Conservation (phyloP, 2,888 invertebrate species). For the Pristionchus entomophagus region DNA sequence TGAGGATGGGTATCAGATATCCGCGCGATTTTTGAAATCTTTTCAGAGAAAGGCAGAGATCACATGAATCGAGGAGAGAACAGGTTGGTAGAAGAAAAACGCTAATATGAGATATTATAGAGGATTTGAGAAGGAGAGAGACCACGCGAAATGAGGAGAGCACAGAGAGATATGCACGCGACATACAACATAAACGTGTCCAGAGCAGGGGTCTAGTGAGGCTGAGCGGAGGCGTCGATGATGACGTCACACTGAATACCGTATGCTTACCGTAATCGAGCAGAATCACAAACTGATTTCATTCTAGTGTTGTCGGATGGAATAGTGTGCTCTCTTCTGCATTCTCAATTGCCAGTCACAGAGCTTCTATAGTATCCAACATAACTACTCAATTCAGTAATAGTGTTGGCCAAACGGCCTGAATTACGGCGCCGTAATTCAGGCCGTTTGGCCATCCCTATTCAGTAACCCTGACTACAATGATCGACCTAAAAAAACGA, state of each 20-base stretch:
- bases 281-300: background rate
- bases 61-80: background rate
- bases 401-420: too few species aligned
- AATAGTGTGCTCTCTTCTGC: background rate
- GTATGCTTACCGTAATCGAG: background rate
- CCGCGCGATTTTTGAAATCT: background rate
- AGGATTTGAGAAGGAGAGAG: background rate
- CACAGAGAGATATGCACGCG: background rate
- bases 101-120: background rate
- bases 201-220: background rate
- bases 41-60: background rate
- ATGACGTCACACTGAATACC: background rate
- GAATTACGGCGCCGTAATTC: too few species aligned
- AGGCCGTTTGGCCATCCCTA: too few species aligned
- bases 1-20: background rate
- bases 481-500: background rate
- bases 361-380: background rate
- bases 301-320: background rate
- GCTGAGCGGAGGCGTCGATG: too few species aligned
- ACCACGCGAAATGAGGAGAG: background rate
- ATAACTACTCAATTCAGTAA: background rate
- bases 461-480: too few species aligned
- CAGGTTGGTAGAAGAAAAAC: background rate
- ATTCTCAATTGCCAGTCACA: background rate
- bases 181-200: conserved; percentile 10